These are phyloP conservation scores for Holothuria scabra DNA, from an alignment of 53 echinoderm and acorn worm genomes.

Conservation along the genomic window DNA sequence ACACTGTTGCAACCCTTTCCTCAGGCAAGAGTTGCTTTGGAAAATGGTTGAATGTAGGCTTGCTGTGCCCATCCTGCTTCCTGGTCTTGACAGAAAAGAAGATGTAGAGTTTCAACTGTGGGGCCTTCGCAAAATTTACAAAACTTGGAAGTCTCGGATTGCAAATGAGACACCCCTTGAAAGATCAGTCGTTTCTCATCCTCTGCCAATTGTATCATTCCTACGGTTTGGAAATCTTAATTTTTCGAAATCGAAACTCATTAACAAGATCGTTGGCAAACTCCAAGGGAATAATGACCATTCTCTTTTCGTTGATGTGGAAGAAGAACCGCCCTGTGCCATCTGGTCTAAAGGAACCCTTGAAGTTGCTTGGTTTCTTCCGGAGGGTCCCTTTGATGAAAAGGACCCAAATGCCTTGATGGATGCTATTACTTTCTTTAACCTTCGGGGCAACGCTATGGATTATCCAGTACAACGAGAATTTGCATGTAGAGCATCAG, in stretches of 20 bases:
- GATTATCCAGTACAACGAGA: background rate
- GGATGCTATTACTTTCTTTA: constrained; percentile 40
- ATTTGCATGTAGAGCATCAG: constrained; percentile 22
- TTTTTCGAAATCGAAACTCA: constrained; percentile 38
- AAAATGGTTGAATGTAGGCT: constrained; percentile 47
- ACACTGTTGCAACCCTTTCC: constrained; percentile 46
- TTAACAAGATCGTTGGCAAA: constrained; percentile 26
- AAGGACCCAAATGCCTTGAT: background rate
- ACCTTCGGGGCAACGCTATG: constrained; percentile 20
- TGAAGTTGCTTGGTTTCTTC: constrained; percentile 26
- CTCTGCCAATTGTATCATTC: constrained; percentile 36
- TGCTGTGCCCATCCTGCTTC: constrained; percentile 35
- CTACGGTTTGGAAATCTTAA: background rate
- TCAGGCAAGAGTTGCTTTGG: constrained; percentile 38
- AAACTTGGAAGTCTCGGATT: constrained; percentile 1
- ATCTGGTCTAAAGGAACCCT: constrained; percentile 33
- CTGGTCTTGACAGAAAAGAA: background rate
- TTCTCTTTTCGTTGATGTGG: constrained; percentile 28
- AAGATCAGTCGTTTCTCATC: constrained; percentile 28
- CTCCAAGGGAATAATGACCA: constrained; percentile 46
- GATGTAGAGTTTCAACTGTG: constrained; percentile 6
- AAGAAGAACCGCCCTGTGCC: constrained; percentile 20
- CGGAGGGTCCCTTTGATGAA: background rate
- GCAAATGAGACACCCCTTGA: constrained; percentile 1
- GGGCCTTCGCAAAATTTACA: constrained; percentile 47